Evolutionary conservation across 2,888 invertebrate species (phyloP).

Genomic region (Phortica okadai): DNA sequence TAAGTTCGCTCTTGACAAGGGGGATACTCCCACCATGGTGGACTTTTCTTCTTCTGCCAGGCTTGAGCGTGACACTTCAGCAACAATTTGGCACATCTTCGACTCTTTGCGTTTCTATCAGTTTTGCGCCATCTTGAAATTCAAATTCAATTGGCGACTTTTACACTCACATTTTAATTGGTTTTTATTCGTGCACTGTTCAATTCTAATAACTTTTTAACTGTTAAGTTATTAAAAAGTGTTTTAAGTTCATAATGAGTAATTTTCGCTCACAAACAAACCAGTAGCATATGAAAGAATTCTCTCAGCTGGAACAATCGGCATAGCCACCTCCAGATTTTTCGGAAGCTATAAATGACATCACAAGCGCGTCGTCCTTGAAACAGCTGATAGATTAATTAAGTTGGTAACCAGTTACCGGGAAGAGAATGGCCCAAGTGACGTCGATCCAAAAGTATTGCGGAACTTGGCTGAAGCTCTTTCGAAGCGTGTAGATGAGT

Average conservation of each 20-base stretch:
- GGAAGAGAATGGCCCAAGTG: conserved; percentile 65
- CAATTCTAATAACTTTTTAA: too few species aligned
- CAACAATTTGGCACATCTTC: too few species aligned
- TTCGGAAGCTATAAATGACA: conserved; percentile 41
- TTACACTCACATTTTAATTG: too few species aligned
- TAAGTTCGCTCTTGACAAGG: too few species aligned
- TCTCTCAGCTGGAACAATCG: conserved; percentile 47
- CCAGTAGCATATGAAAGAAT: background rate
- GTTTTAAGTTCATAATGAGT: conserved; percentile 1
- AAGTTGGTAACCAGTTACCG: conserved; percentile 70
- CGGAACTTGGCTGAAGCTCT: conserved; percentile 66
- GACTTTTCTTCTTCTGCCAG: too few species aligned
- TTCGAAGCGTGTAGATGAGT: conserved; percentile 67
- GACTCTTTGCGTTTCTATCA: too few species aligned
- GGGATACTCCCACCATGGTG: too few species aligned
- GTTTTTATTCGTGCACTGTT: too few species aligned
- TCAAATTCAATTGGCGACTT: too few species aligned
- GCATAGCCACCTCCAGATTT: conserved; percentile 55
- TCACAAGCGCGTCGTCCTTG: conserved; percentile 57
- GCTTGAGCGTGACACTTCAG: too few species aligned
- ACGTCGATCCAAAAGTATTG: conserved; percentile 62
- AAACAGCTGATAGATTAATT: conserved; percentile 61
- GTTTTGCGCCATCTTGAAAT: too few species aligned
- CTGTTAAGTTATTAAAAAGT: too few species aligned
- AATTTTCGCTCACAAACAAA: conserved; percentile 10